Evolutionary conservation across 2,888 invertebrate species (phyloP).

Genomic region (Drosophila ochracea): DNA sequence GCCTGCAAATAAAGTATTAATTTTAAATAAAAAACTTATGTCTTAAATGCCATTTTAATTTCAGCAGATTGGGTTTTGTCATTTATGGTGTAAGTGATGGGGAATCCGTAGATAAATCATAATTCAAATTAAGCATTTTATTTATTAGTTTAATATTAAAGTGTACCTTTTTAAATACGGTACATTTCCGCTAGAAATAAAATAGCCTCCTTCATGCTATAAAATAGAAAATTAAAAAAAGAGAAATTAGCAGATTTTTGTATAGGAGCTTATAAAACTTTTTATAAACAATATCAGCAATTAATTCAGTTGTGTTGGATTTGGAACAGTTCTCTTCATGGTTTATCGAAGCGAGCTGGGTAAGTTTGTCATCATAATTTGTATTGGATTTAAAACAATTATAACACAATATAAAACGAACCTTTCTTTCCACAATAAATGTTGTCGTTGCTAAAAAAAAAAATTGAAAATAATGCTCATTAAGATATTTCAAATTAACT

Average conservation of each 20-base stretch:
- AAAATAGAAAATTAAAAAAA: neutral
- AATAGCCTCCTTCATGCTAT: neutral
- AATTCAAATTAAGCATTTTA: neutral
- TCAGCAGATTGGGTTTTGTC: slow-evolving; percentile 16
- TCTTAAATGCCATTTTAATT: neutral
- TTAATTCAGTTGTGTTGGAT: slow-evolving; percentile 44
- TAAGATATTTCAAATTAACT: neutral
- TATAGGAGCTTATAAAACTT: neutral
- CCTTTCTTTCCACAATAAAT: neutral
- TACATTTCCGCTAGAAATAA: neutral
- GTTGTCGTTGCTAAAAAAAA: neutral
- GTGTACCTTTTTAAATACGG: neutral
- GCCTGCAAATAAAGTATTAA: neutral
- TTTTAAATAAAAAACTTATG: neutral
- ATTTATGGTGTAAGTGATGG: slow-evolving; percentile 33
- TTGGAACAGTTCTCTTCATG: slow-evolving; percentile 75
- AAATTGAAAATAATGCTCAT: neutral
- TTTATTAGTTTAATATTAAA: neutral
- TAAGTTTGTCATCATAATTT: slow-evolving; percentile 59
- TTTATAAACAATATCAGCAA: slow-evolving; percentile 21
- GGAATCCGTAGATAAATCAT: slow-evolving; percentile 42
- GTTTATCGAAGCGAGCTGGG: slow-evolving; percentile 78
- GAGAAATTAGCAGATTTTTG: neutral
- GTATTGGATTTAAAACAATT: neutral
- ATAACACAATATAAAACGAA: neutral